Base-by-base conservation (phyloP, 1,140 invertebrate species). In the Formica exsecta region DNA sequence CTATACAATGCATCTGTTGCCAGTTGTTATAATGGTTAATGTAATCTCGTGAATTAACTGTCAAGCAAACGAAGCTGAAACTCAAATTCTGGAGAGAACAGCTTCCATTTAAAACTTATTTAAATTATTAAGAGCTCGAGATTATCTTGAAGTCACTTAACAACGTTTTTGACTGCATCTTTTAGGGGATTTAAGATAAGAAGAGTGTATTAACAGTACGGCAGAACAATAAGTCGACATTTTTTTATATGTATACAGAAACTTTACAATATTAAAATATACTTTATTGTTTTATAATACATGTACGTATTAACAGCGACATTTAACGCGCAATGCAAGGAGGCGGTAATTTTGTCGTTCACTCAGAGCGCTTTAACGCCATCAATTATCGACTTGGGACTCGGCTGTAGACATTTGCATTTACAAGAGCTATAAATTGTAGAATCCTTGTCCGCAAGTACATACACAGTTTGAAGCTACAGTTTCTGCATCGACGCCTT, bases 351-450 rank as follows among this genome's bases (percentile, higher is more conserved):
- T 29, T 61, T 5, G 62, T 25, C 62, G 64, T 70, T 32, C n/a
- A 73, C 38, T 62, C 57, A 61, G 44, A 19, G 32, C 54, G n/a
- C 61, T 73, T 83, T 74, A 83, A 83, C 68, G 57, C 57, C 79
- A 61, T 83, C 79, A 83, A 73, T 83, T 83, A 74, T 13, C 38
- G 54, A 22, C 79, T 61, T 19, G 38, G 54, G 36, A 36, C 66
- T 61, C 25, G 38, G 25, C 25, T 8, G 38, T 36, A 81, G 54
- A 44, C 66, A 66, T 74, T 83, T 83, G 68, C 79, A 74, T 74
- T 73, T 83, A 83, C 79, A 73, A 74, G 68, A 8, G 38, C 57
- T 48, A 62, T 83, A 83, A 83, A 83, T 83, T 83, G 57, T 36
- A 74, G 68, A 83, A 83, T 83, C 25, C 54, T 32, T 57, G 66